phyloP scores from a whole-genome alignment of 2,113 vertebrate species.

The Otis tarda region DNA sequence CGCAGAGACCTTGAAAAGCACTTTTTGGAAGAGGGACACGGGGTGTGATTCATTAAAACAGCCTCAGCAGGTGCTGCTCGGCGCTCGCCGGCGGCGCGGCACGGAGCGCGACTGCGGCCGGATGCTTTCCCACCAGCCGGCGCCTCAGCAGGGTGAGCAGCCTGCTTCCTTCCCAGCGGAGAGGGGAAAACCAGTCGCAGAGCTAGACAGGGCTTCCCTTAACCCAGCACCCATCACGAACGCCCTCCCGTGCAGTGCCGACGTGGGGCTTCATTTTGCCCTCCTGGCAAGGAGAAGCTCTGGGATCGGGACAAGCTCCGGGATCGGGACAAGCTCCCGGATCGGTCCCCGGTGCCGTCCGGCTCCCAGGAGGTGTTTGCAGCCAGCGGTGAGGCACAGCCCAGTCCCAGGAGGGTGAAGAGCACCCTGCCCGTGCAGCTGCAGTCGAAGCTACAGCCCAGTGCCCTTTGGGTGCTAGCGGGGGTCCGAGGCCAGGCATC shows the following conservation, averaged over 20 bases:
- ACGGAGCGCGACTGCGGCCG: background rate
- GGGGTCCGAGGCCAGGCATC: background rate
- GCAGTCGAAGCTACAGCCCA: background rate
- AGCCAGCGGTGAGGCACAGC: background rate
- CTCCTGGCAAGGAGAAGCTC: background rate
- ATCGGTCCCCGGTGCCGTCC: background rate
- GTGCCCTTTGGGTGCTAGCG: background rate
- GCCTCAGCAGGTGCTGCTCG: slow-evolving; percentile 32
- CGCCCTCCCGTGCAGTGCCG: accelerated
- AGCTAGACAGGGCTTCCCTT: background rate
- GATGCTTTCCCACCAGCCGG: background rate
- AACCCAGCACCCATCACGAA: accelerated
- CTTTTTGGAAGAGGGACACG: background rate
- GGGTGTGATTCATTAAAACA: slow-evolving; percentile 69
- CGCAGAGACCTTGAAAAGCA: background rate
- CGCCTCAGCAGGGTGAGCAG: background rate
- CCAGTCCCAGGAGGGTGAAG: background rate
- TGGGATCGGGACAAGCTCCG: background rate
- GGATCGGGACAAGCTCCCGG: background rate
- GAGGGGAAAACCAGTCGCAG: background rate
- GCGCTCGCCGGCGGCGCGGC: background rate
- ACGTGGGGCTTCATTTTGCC: accelerated
- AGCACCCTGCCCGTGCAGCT: background rate
- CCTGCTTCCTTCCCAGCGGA: background rate
- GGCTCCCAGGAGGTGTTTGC: background rate